A percentile compares a stretch with the other conserved stretches of the same genome.
phyloP scores from a whole-genome alignment of 2,888 invertebrate species.

The Callimorpha dominula region DNA sequence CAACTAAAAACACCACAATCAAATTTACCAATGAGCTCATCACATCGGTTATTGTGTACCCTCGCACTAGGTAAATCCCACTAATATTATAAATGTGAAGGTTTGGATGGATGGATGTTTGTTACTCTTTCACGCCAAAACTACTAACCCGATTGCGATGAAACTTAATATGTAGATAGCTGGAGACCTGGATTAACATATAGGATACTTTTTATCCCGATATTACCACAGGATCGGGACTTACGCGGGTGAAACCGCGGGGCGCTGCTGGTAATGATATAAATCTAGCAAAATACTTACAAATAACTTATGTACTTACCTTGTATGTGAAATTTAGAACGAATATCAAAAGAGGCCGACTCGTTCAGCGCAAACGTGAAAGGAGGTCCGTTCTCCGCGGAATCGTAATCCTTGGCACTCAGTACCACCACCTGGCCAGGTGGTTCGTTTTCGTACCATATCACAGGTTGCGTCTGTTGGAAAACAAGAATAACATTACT shows the following conservation, averaged over 20 bases:
- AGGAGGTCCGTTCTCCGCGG: slow-evolving; percentile 94
- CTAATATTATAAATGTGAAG: too few relatives aligned
- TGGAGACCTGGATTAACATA: too few relatives aligned
- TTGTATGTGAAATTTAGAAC: slow-evolving; percentile 90
- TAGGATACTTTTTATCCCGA: too few relatives aligned
- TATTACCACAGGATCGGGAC: too few relatives aligned
- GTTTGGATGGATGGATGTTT: too few relatives aligned
- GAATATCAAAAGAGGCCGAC: slow-evolving; percentile 89
- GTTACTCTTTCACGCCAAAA: too few relatives aligned
- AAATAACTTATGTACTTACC: slow-evolving; percentile 67
- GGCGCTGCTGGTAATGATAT: too few relatives aligned
- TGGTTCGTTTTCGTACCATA: slow-evolving; percentile 93
- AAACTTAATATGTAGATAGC: too few relatives aligned
- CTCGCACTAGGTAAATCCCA: not conserved
- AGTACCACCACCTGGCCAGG: slow-evolving; percentile 90
- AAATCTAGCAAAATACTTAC: not conserved
- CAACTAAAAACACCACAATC: not conserved
- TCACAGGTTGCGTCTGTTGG: slow-evolving; percentile 90
- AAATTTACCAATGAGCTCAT: too few relatives aligned
- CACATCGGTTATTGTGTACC: not conserved
- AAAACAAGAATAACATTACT: not conserved
- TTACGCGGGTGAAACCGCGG: too few relatives aligned
- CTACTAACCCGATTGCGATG: too few relatives aligned
- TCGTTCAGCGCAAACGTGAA: slow-evolving; percentile 91
- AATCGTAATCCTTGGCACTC: slow-evolving; percentile 93